A percentile compares a stretch with the other conserved stretches of the same genome.
These are phyloP conservation scores for Polypedilum pembai DNA, from an alignment of 1,140 invertebrate species.

Conservation along the genomic window DNA sequence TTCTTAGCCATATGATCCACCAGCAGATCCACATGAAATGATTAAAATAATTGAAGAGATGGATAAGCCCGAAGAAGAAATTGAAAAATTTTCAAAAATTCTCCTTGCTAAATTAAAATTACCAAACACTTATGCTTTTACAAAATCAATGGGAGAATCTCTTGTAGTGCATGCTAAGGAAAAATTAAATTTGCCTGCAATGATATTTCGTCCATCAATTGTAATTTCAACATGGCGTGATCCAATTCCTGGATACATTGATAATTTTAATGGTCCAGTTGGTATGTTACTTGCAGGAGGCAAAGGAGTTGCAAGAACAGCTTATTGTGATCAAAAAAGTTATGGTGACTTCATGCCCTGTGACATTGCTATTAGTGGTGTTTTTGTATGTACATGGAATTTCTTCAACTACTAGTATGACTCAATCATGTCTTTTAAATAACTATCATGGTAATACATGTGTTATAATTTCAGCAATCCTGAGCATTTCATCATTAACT, in stretches of 20 bases:
- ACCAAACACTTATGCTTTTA: constrained; percentile 88
- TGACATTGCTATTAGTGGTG: constrained; percentile 55
- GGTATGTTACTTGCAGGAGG: constrained; percentile 49
- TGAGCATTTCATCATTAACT: constrained; percentile 49
- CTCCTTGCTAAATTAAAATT: constrained; percentile 37
- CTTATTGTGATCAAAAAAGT: constrained; percentile 67
- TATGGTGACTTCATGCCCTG: constrained; percentile 83
- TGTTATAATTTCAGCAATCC: constrained; percentile 40
- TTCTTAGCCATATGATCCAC: constrained; percentile 63
- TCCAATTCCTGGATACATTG: constrained; percentile 83
- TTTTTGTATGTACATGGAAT: constrained; percentile 29
- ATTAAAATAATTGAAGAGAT: constrained; percentile 85
- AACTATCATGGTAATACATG: too few relatives aligned
- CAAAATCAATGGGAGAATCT: constrained; percentile 79
- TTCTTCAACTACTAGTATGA: background rate
- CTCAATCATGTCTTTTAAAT: too few relatives aligned
- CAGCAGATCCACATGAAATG: constrained; percentile 79
- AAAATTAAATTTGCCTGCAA: constrained; percentile 59
- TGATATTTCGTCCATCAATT: constrained; percentile 85
- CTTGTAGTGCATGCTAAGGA: constrained; percentile 68
- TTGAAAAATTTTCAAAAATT: background rate
- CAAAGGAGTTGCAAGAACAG: constrained; percentile 76
- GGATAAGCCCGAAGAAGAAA: constrained; percentile 58
- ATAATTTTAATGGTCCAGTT: constrained; percentile 80
- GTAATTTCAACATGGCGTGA: constrained; percentile 76